Conservation (phyloP, 1,140 invertebrate genomes). For the Phymorhynchus buccinoides region DNA sequence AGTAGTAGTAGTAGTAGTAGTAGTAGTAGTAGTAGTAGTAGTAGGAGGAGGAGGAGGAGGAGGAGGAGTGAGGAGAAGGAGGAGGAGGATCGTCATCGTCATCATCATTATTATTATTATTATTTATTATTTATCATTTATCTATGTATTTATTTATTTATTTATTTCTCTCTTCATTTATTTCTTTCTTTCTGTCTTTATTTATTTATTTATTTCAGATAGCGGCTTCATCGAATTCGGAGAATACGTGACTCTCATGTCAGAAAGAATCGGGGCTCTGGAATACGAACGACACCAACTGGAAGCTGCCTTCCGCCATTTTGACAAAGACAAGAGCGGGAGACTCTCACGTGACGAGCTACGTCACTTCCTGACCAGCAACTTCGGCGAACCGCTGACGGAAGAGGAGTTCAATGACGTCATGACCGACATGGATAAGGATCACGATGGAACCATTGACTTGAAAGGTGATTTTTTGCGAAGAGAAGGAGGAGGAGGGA, state of each 20-base stretch:
- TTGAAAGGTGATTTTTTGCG: too few relatives aligned
- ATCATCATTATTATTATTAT: too few relatives aligned
- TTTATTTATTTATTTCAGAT: too few relatives aligned
- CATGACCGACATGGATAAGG: conserved; percentile 20
- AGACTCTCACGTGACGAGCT: conserved; percentile 27
- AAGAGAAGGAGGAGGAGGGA: too few relatives aligned
- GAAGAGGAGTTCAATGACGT: conserved; percentile 17
- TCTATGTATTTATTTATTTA: too few relatives aligned
- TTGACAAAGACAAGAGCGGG: conserved; percentile 22
- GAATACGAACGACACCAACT: not conserved
- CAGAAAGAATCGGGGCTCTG: not conserved
- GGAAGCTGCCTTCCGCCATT: conserved; percentile 9
- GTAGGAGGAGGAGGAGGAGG: too few relatives aligned
- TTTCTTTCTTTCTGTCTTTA: too few relatives aligned
- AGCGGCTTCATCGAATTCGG: conserved; percentile 13
- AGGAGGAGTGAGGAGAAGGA: too few relatives aligned
- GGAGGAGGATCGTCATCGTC: too few relatives aligned
- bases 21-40: too few relatives aligned
- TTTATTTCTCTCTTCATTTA: too few relatives aligned
- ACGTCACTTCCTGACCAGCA: not conserved
- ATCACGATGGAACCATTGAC: not conserved
- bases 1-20: conserved; percentile 16
- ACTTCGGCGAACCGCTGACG: not conserved
- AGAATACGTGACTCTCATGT: conserved; percentile 16
- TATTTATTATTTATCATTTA: too few relatives aligned